These are phyloP conservation scores for Paracyclopina nana DNA, from an alignment of 1,140 invertebrate genomes.

Conservation along the genomic window DNA sequence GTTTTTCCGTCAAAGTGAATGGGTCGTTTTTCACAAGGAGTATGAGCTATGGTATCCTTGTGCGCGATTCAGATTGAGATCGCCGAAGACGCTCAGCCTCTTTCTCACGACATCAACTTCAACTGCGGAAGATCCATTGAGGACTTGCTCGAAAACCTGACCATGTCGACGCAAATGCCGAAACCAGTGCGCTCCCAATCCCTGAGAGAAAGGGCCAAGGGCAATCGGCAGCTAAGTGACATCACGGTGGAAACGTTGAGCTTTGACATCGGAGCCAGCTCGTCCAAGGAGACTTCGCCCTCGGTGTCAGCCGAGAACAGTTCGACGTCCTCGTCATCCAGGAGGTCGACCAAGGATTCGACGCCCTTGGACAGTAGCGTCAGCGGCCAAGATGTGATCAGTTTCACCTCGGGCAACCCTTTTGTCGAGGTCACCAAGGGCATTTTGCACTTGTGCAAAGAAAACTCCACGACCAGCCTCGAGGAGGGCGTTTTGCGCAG, in stretches of 20 bases:
- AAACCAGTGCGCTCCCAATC: background rate
- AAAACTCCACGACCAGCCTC: conserved; percentile 23
- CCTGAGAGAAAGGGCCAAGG: background rate
- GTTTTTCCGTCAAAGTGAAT: too few relatives aligned
- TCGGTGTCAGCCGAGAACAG: background rate
- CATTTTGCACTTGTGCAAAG: conserved; percentile 85
- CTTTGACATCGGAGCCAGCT: background rate
- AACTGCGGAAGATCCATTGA: background rate
- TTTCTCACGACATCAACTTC: background rate
- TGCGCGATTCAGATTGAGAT: background rate
- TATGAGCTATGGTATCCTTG: too few relatives aligned
- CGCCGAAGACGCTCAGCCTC: background rate
- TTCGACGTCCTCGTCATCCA: background rate
- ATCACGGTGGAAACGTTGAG: background rate
- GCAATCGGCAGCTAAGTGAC: background rate
- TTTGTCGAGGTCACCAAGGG: conserved; percentile 90
- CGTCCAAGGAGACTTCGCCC: background rate
- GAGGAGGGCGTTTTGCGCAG: conserved; percentile 30
- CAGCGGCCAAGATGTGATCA: conserved; percentile 23
- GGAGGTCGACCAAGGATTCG: background rate
- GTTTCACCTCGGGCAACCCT: conserved; percentile 86
- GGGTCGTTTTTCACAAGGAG: too few relatives aligned
- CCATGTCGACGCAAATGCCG: background rate
- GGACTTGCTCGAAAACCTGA: background rate
- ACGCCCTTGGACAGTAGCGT: conserved; percentile 7